Conservation (phyloP, 2,113 vertebrate species). For the Ictalurus furcatus region DNA sequence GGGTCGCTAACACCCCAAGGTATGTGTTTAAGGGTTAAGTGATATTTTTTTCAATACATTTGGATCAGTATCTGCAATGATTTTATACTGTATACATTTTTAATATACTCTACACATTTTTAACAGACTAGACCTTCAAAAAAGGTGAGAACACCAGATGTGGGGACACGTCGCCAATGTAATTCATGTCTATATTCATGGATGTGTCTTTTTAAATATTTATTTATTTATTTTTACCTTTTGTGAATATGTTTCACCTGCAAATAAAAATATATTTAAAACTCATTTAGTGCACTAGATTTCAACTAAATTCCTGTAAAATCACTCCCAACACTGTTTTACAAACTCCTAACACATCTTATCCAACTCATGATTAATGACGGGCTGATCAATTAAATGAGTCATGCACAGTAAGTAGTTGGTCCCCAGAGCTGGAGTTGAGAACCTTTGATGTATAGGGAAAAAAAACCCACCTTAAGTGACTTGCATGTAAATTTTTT, state of each 20-base stretch:
- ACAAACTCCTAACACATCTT: not conserved
- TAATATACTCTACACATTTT: not conserved
- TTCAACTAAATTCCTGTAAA: too few species aligned
- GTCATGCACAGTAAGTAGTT: not conserved
- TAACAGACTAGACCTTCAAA: not conserved
- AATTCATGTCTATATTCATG: not conserved
- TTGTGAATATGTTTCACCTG: not conserved
- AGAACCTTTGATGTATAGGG: not conserved
- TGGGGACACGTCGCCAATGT: too few species aligned
- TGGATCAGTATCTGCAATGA: not conserved
- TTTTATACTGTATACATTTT: too few species aligned
- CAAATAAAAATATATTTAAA: not conserved
- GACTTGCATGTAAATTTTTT: not conserved
- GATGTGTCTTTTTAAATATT: too few species aligned
- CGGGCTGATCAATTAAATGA: not conserved
- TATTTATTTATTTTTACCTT: too few species aligned
- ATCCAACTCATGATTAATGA: not conserved
- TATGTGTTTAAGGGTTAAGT: not conserved
- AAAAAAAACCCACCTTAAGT: not conserved
- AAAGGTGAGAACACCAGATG: not conserved
- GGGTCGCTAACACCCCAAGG: too few species aligned
- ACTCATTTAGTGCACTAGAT: too few species aligned
- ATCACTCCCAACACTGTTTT: not conserved
- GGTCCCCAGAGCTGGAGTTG: not conserved
- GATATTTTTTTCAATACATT: not conserved